Conservation (phyloP, 1,140 invertebrate genomes). For the Brachystomella parvula region DNA sequence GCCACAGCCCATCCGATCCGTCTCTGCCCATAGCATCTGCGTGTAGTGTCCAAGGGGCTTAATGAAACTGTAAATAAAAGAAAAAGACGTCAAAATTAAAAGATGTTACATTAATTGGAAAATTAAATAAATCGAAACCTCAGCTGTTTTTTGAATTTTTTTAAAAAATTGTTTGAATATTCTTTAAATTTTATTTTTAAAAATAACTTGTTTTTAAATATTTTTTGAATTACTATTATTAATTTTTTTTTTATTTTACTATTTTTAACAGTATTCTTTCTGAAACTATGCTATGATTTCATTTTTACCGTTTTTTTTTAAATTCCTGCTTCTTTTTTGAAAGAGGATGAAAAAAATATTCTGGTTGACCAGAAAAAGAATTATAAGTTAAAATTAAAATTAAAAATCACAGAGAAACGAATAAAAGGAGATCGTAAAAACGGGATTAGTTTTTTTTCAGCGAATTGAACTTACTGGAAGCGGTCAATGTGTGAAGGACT, state of each 20-base stretch:
- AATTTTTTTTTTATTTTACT: conserved; percentile 5
- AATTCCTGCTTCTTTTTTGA: too few relatives aligned
- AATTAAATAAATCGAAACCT: too few relatives aligned
- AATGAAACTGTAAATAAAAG: conserved; percentile 28
- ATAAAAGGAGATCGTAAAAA: background rate
- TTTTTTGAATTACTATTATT: conserved; percentile 10
- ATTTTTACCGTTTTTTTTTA: too few relatives aligned
- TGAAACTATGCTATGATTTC: too few relatives aligned
- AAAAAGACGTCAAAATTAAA: conserved; percentile 13
- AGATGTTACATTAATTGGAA: conserved; percentile 9
- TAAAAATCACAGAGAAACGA: background rate
- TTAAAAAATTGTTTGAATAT: too few relatives aligned
- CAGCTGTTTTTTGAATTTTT: too few relatives aligned
- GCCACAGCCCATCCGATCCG: conserved; percentile 68
- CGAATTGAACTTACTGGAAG: conserved; percentile 35
- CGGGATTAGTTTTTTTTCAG: background rate
- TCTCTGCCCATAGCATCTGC: conserved; percentile 66
- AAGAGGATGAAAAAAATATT: too few relatives aligned
- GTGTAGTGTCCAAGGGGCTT: conserved; percentile 47
- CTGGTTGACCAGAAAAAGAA: too few relatives aligned
- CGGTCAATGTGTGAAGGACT: conserved; percentile 28
- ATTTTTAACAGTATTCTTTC: too few relatives aligned
- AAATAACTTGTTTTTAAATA: too few relatives aligned
- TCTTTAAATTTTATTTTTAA: too few relatives aligned
- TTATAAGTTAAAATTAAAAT: too few relatives aligned